A percentile compares a stretch with the other conserved stretches of the same genome.
Conservation (phyloP, 92 coral and sea anemone genomes). For the Metridium senile region DNA sequence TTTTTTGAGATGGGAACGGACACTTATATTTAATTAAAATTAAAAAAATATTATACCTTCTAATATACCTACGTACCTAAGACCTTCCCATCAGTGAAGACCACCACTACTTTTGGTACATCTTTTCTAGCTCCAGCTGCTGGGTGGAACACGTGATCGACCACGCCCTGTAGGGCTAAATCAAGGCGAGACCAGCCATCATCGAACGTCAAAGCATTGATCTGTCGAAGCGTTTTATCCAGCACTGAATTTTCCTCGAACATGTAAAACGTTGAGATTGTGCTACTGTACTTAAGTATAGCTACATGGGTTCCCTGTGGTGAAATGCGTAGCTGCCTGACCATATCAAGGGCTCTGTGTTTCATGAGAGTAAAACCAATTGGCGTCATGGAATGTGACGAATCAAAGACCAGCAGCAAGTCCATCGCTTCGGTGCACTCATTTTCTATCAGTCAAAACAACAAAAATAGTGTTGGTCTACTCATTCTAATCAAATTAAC, state of each 20-base stretch:
- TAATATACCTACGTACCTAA: constrained; percentile 29
- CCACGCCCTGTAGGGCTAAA: constrained; percentile 42
- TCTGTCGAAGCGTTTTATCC: constrained; percentile 26
- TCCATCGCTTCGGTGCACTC: constrained; percentile 54
- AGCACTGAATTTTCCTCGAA: constrained; percentile 37
- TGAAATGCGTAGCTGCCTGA: constrained; percentile 44
- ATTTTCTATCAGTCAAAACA: not conserved
- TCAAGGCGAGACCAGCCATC: constrained; percentile 60
- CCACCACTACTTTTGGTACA: constrained; percentile 50
- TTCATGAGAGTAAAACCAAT: constrained; percentile 43
- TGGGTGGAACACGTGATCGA: constrained; percentile 37
- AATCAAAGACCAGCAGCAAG: constrained; percentile 44
- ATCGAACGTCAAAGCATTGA: constrained; percentile 26
- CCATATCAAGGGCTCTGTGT: constrained; percentile 30
- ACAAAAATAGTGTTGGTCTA: no score
- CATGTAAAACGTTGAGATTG: constrained; percentile 36
- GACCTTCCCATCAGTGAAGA: constrained; percentile 48
- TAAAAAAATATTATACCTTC: no score
- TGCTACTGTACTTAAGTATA: constrained; percentile 44
- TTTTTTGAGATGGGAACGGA: no score
- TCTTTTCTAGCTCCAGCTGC: constrained; percentile 42
- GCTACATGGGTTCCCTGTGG: constrained; percentile 52
- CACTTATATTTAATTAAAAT: no score
- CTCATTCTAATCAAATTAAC: no score
- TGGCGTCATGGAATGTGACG: constrained; percentile 48